Base-by-base conservation (phyloP, 64 coral and sea anemone species). In the Exaiptasia diaphana region DNA sequence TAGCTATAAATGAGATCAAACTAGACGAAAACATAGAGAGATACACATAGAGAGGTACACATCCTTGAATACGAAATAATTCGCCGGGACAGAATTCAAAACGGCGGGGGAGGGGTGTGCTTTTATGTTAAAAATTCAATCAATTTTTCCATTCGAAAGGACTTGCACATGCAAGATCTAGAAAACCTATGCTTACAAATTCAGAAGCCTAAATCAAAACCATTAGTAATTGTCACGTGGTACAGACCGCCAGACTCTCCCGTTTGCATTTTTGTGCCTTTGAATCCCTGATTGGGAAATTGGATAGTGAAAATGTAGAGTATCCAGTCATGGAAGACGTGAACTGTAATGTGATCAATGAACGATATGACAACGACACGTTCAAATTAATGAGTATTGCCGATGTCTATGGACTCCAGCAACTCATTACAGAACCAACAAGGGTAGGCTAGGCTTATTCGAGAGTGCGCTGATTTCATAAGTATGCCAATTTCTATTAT, bases 1-100 rank as follows among this genome's bases (percentile, higher is more conserved):
- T 89, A 81, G 80, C 64, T 24, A 82, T 82, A 60, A 67, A 90
- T 65, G 87, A 90, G 67, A 90, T 79, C 60, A 90, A 82, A 74
- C 59, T 90, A 14, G 39, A 75, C 62, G 29, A 82, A 75, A 67
- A 30, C n/a, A 82, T 76, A n/a, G n/a, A n/a, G n/a, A n/a, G 55
- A 63, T 65, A 27, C 26, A 44, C 57, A 83, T 62, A 75, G 71
- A 15, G 79, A 90, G 58, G 79, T 90, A 32, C 24, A 74, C 53
- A 74, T 90, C 67, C 64, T 55, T 41, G 77, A 78, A 25, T 82
- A 72, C 26, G 68, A 73, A 26, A 82, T 90, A 43, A 73, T 90
- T 73, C 43, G 87, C 25, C 64, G 68, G 61, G 78, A 90, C 70
- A 71, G 78, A 76, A 31, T 44, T 36, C 46, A 77, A 74, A 82